Evolutionary conservation across 2,113 vertebrate genomes (phyloP).

Genomic region (Gila orcuttii): DNA sequence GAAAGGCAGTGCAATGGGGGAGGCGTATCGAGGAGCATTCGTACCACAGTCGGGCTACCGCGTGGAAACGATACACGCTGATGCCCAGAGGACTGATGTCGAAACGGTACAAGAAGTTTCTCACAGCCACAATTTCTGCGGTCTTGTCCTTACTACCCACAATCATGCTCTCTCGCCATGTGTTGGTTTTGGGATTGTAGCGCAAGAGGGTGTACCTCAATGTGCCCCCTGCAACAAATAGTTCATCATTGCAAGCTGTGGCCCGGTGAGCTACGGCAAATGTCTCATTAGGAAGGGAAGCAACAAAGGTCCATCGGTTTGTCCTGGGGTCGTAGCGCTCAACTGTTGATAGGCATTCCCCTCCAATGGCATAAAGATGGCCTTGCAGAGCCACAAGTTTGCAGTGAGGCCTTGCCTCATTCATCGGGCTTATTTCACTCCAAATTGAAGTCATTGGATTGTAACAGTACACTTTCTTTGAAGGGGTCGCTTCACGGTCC

Average conservation of each 20-base stretch:
- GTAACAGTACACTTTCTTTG: constrained; percentile 89
- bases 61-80: constrained; percentile 84
- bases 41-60: constrained; percentile 85
- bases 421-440: constrained; percentile 88
- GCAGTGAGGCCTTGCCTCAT: constrained; percentile 88
- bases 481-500: constrained; percentile 70
- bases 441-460: constrained; percentile 88
- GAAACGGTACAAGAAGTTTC: constrained; percentile 87
- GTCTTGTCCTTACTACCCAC: constrained; percentile 78
- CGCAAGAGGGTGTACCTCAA: constrained; percentile 82
- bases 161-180: constrained; percentile 77
- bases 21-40: constrained; percentile 76
- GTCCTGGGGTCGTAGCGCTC: constrained; percentile 88
- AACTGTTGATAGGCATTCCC: constrained; percentile 88
- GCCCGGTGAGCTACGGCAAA: constrained; percentile 90
- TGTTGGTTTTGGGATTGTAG: constrained; percentile 75
- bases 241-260: constrained; percentile 79
- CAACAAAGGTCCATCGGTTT: constrained; percentile 86
- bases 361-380: constrained; percentile 89
- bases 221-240: constrained; percentile 88
- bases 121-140: constrained; percentile 77
- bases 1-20: constrained; percentile 73
- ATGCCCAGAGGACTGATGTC: constrained; percentile 84
- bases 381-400: constrained; percentile 87
- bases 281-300: constrained; percentile 85